Base-by-base conservation (phyloP, 2,888 invertebrate species). In the Cremastinae sp. region DNA sequence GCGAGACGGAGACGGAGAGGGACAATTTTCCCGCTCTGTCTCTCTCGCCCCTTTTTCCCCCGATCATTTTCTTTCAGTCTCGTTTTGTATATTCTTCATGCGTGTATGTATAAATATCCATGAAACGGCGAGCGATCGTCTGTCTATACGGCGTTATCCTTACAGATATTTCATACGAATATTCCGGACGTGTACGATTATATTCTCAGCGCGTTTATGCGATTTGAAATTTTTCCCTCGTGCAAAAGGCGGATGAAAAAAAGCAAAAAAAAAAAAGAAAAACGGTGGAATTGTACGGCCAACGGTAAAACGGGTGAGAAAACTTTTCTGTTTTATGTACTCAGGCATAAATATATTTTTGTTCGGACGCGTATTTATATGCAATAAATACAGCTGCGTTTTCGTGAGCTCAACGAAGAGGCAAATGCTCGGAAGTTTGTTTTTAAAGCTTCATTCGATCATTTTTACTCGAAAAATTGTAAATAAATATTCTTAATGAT, bases 131-230 rank as follows among this genome's bases (percentile, higher is more conserved):
- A 28, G 28, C 28, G 28, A 28, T 28, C 10, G 10, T 47, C 0
- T 61, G 16, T 47, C 10, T 12, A 18, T 10, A 28, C 12, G 22
- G 12, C 28, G 1, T 39, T 47, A 16, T 14, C 18, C 12, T 37
- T 39, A 20, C 37, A 18, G 39, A 49, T 49, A 12, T 62, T 22
- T 62, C 28, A 28, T 49, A 49, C 62, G 43, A 69, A 74, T 69
- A 61, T 74, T 66, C 53, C 62, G 37, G 28, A 55, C 16, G 35
- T 56, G 45, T 43, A 51, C 49, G 58, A 69, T 69, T 74, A 64
- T 69, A 58, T 51, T 74, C 62, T 35, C 41, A 18, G 56, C 39
- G 43, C 68, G 61, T 69, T 64, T 69, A n/a, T 58, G 41, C 74
- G 43, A 62, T 74, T 74, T 74, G 35, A 14, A 62, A 74, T 62